Percentiles rank a stretch among this genome's conserved stretches.
phyloP scores from a whole-genome alignment of 92 coral and sea anemone species.

The Epizoanthus ramosus region DNA sequence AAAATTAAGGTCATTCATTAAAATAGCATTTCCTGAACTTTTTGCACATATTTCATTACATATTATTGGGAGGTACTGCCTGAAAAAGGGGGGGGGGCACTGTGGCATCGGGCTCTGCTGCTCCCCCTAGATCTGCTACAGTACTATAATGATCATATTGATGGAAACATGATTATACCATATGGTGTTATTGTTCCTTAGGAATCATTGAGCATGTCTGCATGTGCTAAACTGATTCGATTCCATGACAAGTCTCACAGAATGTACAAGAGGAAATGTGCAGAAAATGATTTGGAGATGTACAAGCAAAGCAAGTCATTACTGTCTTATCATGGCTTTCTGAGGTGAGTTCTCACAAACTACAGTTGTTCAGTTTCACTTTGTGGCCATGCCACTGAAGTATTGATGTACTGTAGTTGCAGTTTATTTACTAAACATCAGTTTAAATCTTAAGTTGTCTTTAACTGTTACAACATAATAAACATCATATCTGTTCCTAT shows the following conservation, averaged over 20 bases:
- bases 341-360: conserved; percentile 55
- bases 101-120: too few species aligned
- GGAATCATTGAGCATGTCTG: conserved; percentile 74
- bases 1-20: too few species aligned
- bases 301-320: conserved; percentile 73
- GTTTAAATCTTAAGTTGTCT: too few species aligned
- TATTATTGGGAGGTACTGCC: too few species aligned
- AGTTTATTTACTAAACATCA: too few species aligned
- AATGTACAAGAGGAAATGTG: conserved; percentile 85
- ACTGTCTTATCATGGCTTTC: conserved; percentile 81
- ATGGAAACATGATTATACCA: neutral
- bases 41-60: too few species aligned
- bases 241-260: conserved; percentile 83
- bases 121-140: too few species aligned
- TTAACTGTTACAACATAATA: neutral
- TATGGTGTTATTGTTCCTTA: neutral
- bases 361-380: neutral
- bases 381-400: neutral
- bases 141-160: neutral
- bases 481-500: neutral
- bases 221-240: conserved; percentile 73
- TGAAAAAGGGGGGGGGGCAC: too few species aligned
- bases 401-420: neutral
- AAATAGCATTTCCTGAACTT: too few species aligned
- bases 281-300: conserved; percentile 76